phyloP scores from a whole-genome alignment of 2,888 invertebrate species.

The Capitulum mitella region DNA sequence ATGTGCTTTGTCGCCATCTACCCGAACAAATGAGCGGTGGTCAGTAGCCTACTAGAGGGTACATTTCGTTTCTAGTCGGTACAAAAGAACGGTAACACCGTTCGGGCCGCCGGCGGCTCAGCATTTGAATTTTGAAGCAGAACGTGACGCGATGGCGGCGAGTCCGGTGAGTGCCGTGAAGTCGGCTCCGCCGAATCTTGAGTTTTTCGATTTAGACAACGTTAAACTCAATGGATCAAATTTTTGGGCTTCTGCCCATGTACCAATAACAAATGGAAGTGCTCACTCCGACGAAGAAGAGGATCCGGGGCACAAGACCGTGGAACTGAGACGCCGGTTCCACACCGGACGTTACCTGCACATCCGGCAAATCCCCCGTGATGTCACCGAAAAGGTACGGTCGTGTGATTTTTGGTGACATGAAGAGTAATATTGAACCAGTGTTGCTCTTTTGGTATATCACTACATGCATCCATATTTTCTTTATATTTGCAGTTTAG shows the following conservation, averaged over 20 bases:
- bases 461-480: too few species aligned
- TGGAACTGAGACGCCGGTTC: conserved; percentile 43
- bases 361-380: conserved; percentile 45
- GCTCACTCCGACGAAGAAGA: conserved; percentile 33
- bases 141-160: conserved; percentile 24
- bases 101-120: not conserved
- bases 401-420: too few species aligned
- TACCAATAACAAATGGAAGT: not conserved
- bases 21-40: too few species aligned
- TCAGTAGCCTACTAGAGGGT: too few species aligned
- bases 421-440: too few species aligned
- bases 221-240: conserved; percentile 9
- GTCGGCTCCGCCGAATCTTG: not conserved
- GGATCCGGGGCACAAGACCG: conserved; percentile 42
- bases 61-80: too few species aligned
- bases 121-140: conserved; percentile 11
- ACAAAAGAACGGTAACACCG: not conserved
- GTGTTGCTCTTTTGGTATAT: too few species aligned
- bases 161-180: conserved; percentile 4
- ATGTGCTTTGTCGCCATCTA: too few species aligned
- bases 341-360: conserved; percentile 44
- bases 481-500: too few species aligned
- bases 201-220: conserved; percentile 17
- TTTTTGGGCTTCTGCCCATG: conserved; percentile 11
- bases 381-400: conserved; percentile 45